Evolutionary conservation across 2,888 invertebrate genomes (phyloP), one percentile per base, ranked within the genome.

Genomic region (Calliscelio sp.): DNA sequence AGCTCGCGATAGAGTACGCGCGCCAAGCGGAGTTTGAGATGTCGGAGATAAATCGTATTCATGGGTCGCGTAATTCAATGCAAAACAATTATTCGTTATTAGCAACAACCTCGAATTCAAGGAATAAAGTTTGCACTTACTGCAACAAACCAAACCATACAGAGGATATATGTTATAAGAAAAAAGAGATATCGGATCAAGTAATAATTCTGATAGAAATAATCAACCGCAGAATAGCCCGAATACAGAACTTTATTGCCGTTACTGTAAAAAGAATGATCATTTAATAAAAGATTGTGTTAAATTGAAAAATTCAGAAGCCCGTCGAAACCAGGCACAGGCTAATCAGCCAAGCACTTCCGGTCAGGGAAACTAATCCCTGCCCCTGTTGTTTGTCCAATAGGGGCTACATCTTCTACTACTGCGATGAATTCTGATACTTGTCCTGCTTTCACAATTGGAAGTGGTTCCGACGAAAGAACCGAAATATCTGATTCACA

Each of bases 321-420:
- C 7, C 1, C 20, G 49, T 28, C n/a, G n/a, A n/a, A 32, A 32
- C 10, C 65, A 44, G 3, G 8, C 59, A 20, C 38, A 46, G 20
- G 11, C 1, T 6, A 24, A 20, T 1, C 11, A 2, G 5, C 38
- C 14, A 38, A 22, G 7, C 18, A 32, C 32, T 4, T n/a, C n/a
- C n/a, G n/a, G n/a, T n/a, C n/a, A n/a, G 68, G 68, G 53, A 68
- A 68, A 70, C 70, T 70, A 70, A 55, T 7, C 10, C 24, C 18
- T 10, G 70, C 55, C 68, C 68, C 68, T 41, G 55, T 55, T 41
- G 35, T 2, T 32, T 16, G 6, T 10, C 6, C 68, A 55, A 55
- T 38, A 28, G 68, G 68, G 66, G 66, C 66, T n/a, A 8, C 28
- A 20, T 3, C 53, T 4, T 3, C n/a, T 22, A n/a, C 10, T 25